These are phyloP conservation scores for Eulithis testata DNA, from an alignment of 2,888 invertebrate genomes.

Conservation along the genomic window DNA sequence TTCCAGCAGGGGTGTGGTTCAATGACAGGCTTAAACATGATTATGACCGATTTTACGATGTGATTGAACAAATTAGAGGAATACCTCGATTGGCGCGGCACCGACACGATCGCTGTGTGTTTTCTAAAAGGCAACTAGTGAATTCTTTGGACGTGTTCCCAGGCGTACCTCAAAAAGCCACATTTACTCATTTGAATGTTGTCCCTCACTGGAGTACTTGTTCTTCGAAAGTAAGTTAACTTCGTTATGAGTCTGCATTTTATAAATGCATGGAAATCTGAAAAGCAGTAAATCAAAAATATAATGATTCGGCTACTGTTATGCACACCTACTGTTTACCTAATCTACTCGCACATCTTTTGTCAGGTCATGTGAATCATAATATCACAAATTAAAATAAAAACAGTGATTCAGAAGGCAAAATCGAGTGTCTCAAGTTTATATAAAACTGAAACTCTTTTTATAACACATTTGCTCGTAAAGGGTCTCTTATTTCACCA, in stretches of 20 bases:
- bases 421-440: too few species aligned
- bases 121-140: constrained; percentile 57
- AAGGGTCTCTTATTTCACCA: too few species aligned
- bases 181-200: constrained; percentile 58
- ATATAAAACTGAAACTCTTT: too few species aligned
- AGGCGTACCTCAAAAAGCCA: constrained; percentile 55
- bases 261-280: too few species aligned
- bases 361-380: too few species aligned
- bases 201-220: constrained; percentile 67
- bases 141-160: constrained; percentile 56
- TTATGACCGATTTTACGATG: constrained; percentile 53
- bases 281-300: too few species aligned
- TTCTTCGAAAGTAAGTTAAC: constrained; percentile 48
- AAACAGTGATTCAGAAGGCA: too few species aligned
- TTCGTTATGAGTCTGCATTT: neutral
- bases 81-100: constrained; percentile 42
- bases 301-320: too few species aligned
- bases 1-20: constrained; percentile 43
- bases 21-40: constrained; percentile 42
- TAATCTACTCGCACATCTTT: too few species aligned
- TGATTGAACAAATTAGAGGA: constrained; percentile 43
- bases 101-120: constrained; percentile 53
- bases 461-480: too few species aligned
- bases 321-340: too few species aligned
- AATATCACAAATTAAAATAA: too few species aligned